Evolutionary conservation across 2,113 vertebrate genomes (phyloP), one percentile per base, ranked within the genome.

Genomic region (Cyanistes caeruleus): DNA sequence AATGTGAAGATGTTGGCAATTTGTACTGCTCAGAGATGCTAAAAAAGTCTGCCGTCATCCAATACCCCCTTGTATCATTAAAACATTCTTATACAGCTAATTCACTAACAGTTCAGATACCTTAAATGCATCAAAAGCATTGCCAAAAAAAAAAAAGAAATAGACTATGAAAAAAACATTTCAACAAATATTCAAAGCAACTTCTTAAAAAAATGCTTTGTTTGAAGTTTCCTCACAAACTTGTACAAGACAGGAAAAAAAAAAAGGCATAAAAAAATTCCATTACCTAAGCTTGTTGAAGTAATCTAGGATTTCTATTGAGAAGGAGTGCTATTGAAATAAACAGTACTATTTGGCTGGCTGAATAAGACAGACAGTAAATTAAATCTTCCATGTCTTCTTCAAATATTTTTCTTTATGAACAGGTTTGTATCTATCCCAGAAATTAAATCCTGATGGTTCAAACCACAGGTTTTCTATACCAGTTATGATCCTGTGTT

Each of bases 1-100:
- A 96, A 87, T 62, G 72, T 53, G 11, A 94, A 93, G 85, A 96
- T 93, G 84, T 73, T 78, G 64, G 65, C 87, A 95, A 97, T 96
- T 97, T 95, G 44, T 89, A 80, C 56, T 75, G 89, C 74, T 93
- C 70, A 72, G 81, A 97, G 95, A 96, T 6, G 74, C 75, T 92
- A 85, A 77, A 93, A 84, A 93, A 97, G 75, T 96, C 97, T 94
- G 92, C 33, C 46, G 37, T 96, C 95, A 95, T 94, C 96, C 94
- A 95, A 81, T 89, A 62, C 87, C 37, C 59, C 17, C 75, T 83
- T 84, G 93, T 39, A 43, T 60, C 52, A 60, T 94, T 84, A 77
- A 83, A 90, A 82, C 90, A 79, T 84, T 94, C 55, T 95, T 69
- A 84, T 27, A 59, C 68, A 48, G 56, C 68, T 92, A 83, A 81